These are phyloP conservation scores for Cerastis leucographa DNA, from an alignment of 2,888 invertebrate genomes.

Conservation along the genomic window DNA sequence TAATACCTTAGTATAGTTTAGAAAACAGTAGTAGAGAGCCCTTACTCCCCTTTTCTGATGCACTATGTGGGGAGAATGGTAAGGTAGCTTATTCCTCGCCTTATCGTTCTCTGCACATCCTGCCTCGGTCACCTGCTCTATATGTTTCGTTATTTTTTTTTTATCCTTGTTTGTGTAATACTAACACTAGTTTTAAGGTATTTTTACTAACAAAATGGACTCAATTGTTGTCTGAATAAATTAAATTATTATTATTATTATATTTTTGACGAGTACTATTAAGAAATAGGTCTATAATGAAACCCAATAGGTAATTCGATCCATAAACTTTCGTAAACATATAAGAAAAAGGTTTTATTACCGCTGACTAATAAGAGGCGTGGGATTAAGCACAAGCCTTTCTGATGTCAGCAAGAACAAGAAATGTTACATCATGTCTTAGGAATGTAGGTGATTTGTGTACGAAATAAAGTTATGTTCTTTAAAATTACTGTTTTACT, in stretches of 20 bases:
- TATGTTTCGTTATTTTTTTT: too few relatives aligned
- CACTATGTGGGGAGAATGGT: too few relatives aligned
- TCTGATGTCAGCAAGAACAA: conserved; percentile 29
- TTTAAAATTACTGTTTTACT: not conserved
- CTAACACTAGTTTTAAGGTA: too few relatives aligned
- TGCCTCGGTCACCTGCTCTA: too few relatives aligned
- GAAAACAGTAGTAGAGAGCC: too few relatives aligned
- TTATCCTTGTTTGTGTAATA: too few relatives aligned
- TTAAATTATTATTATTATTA: too few relatives aligned
- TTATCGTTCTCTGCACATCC: too few relatives aligned
- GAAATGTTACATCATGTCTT: conserved; percentile 29
- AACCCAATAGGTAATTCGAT: not conserved
- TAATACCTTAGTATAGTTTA: not conserved
- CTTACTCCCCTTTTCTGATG: too few relatives aligned
- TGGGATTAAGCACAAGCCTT: conserved; percentile 26
- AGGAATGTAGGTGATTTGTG: conserved; percentile 20
- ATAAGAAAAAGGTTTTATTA: not conserved
- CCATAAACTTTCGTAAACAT: not conserved
- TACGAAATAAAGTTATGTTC: not conserved
- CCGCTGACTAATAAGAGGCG: conserved; percentile 12
- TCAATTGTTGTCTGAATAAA: too few relatives aligned
- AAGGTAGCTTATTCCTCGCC: too few relatives aligned
- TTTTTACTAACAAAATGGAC: too few relatives aligned
- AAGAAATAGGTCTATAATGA: not conserved
- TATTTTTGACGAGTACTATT: not conserved